phyloP scores from a whole-genome alignment of 2,113 vertebrate species.

The Esox niger region DNA sequence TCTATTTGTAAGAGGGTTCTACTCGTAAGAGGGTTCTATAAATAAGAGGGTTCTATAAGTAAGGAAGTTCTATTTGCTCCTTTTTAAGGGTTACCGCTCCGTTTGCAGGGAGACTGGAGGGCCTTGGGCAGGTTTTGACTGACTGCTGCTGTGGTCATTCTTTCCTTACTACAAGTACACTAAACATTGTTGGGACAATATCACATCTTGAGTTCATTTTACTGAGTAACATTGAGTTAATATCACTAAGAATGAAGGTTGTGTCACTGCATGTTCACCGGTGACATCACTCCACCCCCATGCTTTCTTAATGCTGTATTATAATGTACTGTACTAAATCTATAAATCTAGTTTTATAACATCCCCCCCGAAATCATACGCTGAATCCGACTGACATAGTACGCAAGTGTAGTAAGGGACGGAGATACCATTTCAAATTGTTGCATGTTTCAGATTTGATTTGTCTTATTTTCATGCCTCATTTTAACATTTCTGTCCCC shows the following conservation, averaged over 20 bases:
- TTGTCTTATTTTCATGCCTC: neutral
- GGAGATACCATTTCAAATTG: too few relatives aligned
- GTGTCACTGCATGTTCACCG: neutral
- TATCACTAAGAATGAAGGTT: too few relatives aligned
- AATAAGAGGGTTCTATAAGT: too few relatives aligned
- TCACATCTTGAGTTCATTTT: slow-evolving; percentile 13
- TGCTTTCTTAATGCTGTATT: neutral
- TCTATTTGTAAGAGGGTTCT: too few relatives aligned
- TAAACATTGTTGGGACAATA: slow-evolving; percentile 25
- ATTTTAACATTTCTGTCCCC: neutral
- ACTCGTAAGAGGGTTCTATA: too few relatives aligned
- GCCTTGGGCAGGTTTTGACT: slow-evolving; percentile 55
- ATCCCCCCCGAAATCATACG: neutral
- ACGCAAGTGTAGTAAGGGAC: neutral
- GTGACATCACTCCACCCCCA: slow-evolving; percentile 7
- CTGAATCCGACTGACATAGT: neutral
- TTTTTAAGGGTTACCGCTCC: too few relatives aligned
- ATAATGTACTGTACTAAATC: neutral
- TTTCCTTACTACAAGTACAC: slow-evolving; percentile 25
- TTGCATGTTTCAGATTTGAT: neutral
- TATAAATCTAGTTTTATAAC: neutral
- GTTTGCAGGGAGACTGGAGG: slow-evolving; percentile 51
- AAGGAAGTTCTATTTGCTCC: too few relatives aligned
- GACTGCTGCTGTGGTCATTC: slow-evolving; percentile 46
- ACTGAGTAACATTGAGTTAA: neutral